Evolutionary conservation across 2,113 vertebrate genomes (phyloP).

Genomic region (Hemiprocne comata): DNA sequence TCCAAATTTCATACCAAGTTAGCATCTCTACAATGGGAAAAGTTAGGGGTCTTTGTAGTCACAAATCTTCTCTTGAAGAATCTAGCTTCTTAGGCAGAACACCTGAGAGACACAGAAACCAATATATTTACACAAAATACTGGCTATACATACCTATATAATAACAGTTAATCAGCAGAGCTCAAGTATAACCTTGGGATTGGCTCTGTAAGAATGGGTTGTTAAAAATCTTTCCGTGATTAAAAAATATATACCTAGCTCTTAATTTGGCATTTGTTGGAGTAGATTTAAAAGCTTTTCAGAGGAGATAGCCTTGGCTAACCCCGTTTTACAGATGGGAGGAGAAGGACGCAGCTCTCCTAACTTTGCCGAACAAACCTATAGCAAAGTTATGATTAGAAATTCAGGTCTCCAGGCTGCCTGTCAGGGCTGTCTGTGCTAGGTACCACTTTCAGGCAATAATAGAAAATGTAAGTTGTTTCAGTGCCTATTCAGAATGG

Average conservation of each 20-base stretch:
- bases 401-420: neutral
- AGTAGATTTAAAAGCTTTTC: neutral
- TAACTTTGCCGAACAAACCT: neutral
- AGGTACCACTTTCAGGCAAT: neutral
- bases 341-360: neutral
- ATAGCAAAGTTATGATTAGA: neutral
- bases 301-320: neutral
- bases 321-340: neutral
- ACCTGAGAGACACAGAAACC: neutral
- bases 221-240: neutral
- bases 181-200: neutral
- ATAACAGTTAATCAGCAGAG: neutral
- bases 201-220: neutral
- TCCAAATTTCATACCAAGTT: neutral
- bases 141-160: neutral
- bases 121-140: neutral
- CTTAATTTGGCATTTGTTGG: neutral
- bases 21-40: neutral
- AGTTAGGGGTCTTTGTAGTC: neutral
- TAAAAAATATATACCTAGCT: neutral
- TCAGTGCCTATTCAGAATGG: neutral
- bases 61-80: neutral
- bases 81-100: neutral
- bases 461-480: neutral
- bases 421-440: neutral